Percentiles rank a stretch among this genome's conserved stretches.
Conservation (phyloP, 2,888 invertebrate species). For the Amphiduros pacificus region DNA sequence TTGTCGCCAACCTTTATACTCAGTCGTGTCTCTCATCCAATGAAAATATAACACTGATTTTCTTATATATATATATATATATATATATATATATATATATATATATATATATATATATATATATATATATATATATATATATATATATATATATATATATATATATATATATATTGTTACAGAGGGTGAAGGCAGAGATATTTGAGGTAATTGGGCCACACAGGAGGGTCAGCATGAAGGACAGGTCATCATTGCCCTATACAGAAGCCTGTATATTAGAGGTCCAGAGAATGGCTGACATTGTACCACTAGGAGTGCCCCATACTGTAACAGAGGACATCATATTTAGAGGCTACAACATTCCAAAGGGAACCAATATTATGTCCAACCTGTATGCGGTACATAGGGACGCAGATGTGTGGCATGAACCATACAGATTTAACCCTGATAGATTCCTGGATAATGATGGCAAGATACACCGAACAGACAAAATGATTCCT, state of each 20-base stretch:
- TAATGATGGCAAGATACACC: conserved; percentile 27
- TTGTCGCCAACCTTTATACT: too few relatives aligned
- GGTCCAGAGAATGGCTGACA: conserved; percentile 50
- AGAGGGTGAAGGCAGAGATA: conserved; percentile 9
- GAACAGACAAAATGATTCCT: conserved; percentile 18
- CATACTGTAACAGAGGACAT: conserved; percentile 30
- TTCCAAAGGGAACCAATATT: conserved; percentile 38
- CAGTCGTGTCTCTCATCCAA: too few relatives aligned
- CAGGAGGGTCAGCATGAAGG: conserved; percentile 1
- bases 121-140: too few relatives aligned
- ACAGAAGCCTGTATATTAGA: conserved; percentile 17
- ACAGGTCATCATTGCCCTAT: conserved; percentile 13
- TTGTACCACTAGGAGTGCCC: conserved; percentile 45
- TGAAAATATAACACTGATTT: too few relatives aligned
- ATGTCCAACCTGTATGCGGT: conserved; percentile 27
- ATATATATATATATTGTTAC: too few relatives aligned
- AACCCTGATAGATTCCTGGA: conserved; percentile 50
- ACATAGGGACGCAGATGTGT: conserved; percentile 30
- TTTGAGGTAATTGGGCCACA: conserved; percentile 11
- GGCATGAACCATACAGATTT: conserved; percentile 43
- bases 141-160: too few relatives aligned
- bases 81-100: too few relatives aligned
- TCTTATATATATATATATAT: too few relatives aligned
- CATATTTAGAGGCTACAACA: conserved; percentile 41
- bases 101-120: too few relatives aligned